phyloP scores from a whole-genome alignment of 35 echinoderm and acorn worm genomes.

The Strongylocentrotus purpuratus region DNA sequence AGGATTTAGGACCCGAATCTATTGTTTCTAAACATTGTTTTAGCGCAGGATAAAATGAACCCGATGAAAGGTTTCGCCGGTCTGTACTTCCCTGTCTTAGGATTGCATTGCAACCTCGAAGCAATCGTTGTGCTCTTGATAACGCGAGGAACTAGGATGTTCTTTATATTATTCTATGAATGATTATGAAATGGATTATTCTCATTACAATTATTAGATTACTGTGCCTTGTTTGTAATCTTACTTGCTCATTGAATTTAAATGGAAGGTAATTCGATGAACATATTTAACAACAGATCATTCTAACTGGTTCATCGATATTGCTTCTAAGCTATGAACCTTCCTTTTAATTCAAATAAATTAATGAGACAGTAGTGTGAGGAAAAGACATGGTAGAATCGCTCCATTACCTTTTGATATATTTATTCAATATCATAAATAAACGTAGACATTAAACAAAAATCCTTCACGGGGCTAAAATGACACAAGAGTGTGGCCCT shows the following conservation, averaged over 20 bases:
- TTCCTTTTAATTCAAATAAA: no score
- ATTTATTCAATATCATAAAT: no score
- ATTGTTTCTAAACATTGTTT: constrained; percentile 5
- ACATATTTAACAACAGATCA: no score
- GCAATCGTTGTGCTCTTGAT: not conserved
- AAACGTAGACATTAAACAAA: no score
- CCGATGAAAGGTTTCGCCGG: not conserved
- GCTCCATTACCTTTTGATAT: no score
- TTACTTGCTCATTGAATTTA: not conserved
- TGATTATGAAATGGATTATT: not conserved
- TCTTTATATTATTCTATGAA: not conserved
- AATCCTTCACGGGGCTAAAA: no score
- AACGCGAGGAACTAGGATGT: not conserved
- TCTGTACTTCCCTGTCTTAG: not conserved
- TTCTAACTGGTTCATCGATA: no score
- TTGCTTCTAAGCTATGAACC: no score
- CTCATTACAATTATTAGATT: not conserved
- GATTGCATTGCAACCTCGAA: not conserved
- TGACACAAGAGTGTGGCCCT: no score
- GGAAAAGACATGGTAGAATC: no score
- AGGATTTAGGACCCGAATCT: not conserved
- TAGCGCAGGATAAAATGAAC: not conserved
- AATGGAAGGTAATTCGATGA: not conserved
- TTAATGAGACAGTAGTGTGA: no score
- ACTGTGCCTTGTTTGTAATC: not conserved